A percentile compares a stretch with the other conserved stretches of the same genome.
Conservation (phyloP, 1,140 invertebrate genomes). For the Solenopsis invicta region DNA sequence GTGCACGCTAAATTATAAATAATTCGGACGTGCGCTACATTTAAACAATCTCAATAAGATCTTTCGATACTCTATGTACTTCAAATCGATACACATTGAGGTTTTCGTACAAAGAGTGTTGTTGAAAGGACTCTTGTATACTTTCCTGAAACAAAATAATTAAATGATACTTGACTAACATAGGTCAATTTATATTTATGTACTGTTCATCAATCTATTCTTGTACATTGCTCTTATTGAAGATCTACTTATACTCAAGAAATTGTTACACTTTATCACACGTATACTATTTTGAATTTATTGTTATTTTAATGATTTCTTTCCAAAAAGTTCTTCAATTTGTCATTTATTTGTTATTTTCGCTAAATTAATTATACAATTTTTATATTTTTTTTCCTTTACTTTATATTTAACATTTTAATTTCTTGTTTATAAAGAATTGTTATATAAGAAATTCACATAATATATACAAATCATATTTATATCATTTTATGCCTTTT, state of each 20-base stretch:
- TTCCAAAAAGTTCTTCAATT: neutral
- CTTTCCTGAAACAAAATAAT: neutral
- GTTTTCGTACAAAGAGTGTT: neutral
- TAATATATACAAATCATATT: neutral
- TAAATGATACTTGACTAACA: neutral
- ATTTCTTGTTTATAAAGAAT: neutral
- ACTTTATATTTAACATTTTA: neutral
- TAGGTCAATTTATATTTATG: neutral
- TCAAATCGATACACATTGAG: conserved; percentile 34
- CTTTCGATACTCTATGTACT: neutral
- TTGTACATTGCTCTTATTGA: neutral
- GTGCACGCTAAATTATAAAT: conserved; percentile 20
- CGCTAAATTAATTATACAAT: neutral
- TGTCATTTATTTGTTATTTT: neutral
- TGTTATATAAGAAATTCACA: neutral
- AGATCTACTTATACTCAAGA: neutral
- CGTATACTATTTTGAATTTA: neutral
- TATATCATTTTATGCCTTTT: neutral
- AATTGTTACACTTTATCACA: neutral
- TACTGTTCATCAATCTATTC: neutral
- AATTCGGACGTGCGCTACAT: neutral
- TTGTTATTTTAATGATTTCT: neutral
- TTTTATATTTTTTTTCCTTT: neutral
- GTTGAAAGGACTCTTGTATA: neutral
- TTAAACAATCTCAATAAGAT: neutral